phyloP scores from a whole-genome alignment of 2,888 invertebrate species.

The Cephus sareptanus region DNA sequence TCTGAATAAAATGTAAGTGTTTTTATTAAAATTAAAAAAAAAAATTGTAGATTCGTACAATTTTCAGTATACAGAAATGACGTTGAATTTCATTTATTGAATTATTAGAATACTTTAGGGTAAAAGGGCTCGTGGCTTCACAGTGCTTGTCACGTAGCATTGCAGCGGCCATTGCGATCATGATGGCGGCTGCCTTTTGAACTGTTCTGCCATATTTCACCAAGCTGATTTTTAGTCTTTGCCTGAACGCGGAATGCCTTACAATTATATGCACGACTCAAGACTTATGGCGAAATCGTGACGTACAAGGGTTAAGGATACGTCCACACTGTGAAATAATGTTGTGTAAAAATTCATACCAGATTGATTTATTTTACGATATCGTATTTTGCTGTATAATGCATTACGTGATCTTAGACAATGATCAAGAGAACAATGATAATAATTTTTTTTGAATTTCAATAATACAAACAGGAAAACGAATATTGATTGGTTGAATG shows the following conservation, averaged over 20 bases:
- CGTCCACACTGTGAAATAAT: slow-evolving; percentile 7
- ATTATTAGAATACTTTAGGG: background rate
- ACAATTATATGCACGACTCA: slow-evolving; percentile 24
- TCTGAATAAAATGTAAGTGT: too few species aligned
- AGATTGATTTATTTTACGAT: background rate
- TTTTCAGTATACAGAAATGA: background rate
- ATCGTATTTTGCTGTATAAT: background rate
- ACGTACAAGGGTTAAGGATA: slow-evolving; percentile 23
- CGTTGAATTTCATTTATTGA: background rate
- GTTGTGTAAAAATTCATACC: background rate
- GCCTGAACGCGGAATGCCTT: slow-evolving; percentile 40
- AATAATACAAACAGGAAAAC: background rate
- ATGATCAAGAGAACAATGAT: background rate
- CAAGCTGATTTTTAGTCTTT: slow-evolving; percentile 32
- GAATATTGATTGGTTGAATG: background rate
- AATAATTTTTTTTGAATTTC: background rate
- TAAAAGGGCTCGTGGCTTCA: slow-evolving; percentile 1
- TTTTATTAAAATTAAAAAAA: background rate
- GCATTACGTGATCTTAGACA: background rate
- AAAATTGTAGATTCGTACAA: slow-evolving; percentile 4
- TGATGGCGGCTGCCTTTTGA: slow-evolving; percentile 42
- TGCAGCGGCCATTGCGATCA: slow-evolving; percentile 25
- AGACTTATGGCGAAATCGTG: slow-evolving; percentile 22
- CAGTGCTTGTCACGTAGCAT: slow-evolving; percentile 16
- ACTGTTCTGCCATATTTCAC: slow-evolving; percentile 40